phyloP scores from a whole-genome alignment of 2,113 vertebrate species.

The Tupaia chinensis region DNA sequence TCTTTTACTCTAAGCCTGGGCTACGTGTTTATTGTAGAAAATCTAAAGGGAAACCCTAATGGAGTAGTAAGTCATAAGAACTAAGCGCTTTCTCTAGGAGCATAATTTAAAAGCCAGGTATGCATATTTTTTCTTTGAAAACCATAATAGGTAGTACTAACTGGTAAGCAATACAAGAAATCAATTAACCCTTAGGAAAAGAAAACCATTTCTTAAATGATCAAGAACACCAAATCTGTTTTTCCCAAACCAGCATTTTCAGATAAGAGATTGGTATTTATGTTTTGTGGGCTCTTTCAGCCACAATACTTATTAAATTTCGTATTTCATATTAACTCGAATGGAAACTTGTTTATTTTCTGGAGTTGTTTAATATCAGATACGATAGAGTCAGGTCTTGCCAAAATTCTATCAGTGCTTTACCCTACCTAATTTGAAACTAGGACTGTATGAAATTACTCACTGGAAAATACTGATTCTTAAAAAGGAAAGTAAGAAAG shows the following conservation, averaged over 20 bases:
- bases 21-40: conserved; percentile 38
- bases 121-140: conserved; percentile 49
- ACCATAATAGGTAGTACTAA: background rate
- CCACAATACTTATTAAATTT: conserved; percentile 44
- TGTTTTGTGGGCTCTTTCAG: conserved; percentile 35
- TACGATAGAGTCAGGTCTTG: background rate
- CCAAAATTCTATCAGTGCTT: conserved; percentile 39
- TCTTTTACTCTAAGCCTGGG: background rate
- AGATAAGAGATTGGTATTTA: conserved; percentile 56
- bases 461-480: conserved; percentile 67
- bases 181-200: conserved; percentile 72
- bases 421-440: conserved; percentile 44
- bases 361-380: conserved; percentile 61
- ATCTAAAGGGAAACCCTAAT: background rate
- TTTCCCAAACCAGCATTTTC: conserved; percentile 72
- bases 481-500: conserved; percentile 65
- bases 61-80: background rate
- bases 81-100: conserved; percentile 29
- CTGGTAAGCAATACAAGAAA: conserved; percentile 59
- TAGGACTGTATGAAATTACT: conserved; percentile 40
- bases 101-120: conserved; percentile 48
- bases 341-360: conserved; percentile 61
- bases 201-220: conserved; percentile 75
- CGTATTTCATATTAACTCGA: conserved; percentile 51
- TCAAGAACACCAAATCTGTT: conserved; percentile 47